Evolutionary conservation across 2,113 vertebrate genomes (phyloP).

Genomic region (Pantherophis guttatus): DNA sequence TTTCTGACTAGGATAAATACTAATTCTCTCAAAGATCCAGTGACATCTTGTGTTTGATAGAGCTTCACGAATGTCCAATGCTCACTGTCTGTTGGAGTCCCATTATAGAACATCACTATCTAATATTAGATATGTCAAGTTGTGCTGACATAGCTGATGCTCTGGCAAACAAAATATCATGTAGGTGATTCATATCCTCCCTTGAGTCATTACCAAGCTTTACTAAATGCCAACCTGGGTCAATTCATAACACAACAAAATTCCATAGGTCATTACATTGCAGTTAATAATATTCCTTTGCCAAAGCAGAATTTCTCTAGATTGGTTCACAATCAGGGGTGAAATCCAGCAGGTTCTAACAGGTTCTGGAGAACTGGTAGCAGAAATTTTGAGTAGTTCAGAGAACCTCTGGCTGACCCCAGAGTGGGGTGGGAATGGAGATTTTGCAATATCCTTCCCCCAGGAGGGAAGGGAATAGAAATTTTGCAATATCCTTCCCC

Average conservation of each 20-base stretch:
- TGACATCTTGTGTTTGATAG: not conserved
- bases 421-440: too few relatives aligned
- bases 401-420: too few relatives aligned
- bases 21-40: not conserved
- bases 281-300: not conserved
- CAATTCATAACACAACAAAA: not conserved
- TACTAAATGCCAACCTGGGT: not conserved
- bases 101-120: not conserved
- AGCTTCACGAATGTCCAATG: not conserved
- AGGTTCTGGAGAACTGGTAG: too few relatives aligned
- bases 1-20: not conserved
- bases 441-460: too few relatives aligned
- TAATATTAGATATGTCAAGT: constrained; percentile 10
- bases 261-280: not conserved
- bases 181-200: not conserved
- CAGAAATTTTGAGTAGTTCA: too few relatives aligned
- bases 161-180: not conserved
- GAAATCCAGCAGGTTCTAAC: too few relatives aligned
- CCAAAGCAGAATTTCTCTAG: not conserved
- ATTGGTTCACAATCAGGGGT: not conserved
- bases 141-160: not conserved
- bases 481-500: too few relatives aligned
- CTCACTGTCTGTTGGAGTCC: not conserved
- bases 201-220: not conserved
- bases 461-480: too few relatives aligned